Base-by-base conservation (phyloP, 1,140 invertebrate species). In the Aphelenchoides besseyi region DNA sequence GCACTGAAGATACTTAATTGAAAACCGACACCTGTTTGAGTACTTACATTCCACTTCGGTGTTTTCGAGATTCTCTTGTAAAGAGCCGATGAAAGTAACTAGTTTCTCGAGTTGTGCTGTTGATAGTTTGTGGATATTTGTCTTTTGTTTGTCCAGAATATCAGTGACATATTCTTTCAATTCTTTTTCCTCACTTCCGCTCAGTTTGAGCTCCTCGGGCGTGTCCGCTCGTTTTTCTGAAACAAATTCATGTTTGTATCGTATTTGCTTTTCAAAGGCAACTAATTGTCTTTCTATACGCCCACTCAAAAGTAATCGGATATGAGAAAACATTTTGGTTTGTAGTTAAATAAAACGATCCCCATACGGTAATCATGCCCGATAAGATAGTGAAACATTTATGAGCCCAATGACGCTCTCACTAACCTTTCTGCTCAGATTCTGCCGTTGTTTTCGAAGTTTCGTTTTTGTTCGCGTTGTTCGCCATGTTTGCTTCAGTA, bases 61-160 rank as follows among this genome's bases (percentile, higher is more conserved):
- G 8, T 79, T 41, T 35, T 82, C 61, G 8, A 81, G 8, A 18
- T 61, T 37, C 23, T 36, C 62, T 37, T 81, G 67, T 28, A 82
- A 37, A 23, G 71, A 74, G 26, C 53, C 69, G 23, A 78, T 63
- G 66, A 78, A 71, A 16, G 37, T 23, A 18, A 71, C 57, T 26
- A 78, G 62, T 71, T 79, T 74, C n/a, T 53, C 69, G 26, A 78
- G 30, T 55, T 77, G 75, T 68, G 16, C 28, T 36, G 62, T 52
- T 69, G 18, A 73, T 33, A 53, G 63, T 61, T 72, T 23, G 23
- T 72, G 61, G 26, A 74, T 26, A 23, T 69, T 52, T 36, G 74
- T 41, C 3, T 74, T 36, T 33, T 41, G 28, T 18, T 73, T 74
- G 33, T 79, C 59, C 3, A 79, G 66, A 41, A 79, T 41, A 12